Evolutionary conservation across 1,140 invertebrate genomes (phyloP), one percentile per base, ranked within the genome.

Genomic region (Berghia stephanieae): DNA sequence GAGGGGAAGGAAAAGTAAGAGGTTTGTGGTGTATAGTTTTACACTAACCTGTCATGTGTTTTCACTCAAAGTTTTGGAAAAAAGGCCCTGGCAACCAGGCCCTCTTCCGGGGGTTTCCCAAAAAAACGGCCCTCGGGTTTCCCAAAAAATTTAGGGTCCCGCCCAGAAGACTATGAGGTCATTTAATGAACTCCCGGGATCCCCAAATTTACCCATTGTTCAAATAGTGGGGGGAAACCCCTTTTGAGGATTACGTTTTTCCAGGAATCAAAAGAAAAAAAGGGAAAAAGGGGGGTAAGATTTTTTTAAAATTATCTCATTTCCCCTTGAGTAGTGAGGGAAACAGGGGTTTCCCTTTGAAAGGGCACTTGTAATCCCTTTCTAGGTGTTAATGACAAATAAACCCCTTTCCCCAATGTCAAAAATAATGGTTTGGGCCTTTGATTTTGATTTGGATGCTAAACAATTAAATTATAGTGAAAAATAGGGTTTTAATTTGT

Each of bases 91-190:
- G 90, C 93, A 93, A 87, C 94, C 95, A 55, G 93, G 92, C 24
- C 92, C 93, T 5, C 93, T 92, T 87, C 96, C 96, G 18, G 91
- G 92, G 89, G n/a, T n/a, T 96, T 94, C 16, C 89, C 93, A 79
- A 93, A 93, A 85, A 93, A 96, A 88, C 89, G 92, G 60, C 88
- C 86, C 79, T 93, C 92, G 43, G 95, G 96, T 27, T 96, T 96
- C 2, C n/a, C n/a, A n/a, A 93, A 94, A 85, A 97, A 96, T 86
- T 98, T 98, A 91, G 92, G 93, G 40, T 74, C 98, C 77, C 91
- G 93, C 82, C 92, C 93, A 40, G 92, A 95, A 81, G 96, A 98
- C 89, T 99, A 98, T 89, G 90, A 95, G 86, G 92, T 94, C 0
- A 94, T 93, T 87, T 92, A 96, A 86, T 92, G 95, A 87, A 92